Evolutionary conservation across 2,888 invertebrate genomes (phyloP).

Genomic region (Noctua janthe): DNA sequence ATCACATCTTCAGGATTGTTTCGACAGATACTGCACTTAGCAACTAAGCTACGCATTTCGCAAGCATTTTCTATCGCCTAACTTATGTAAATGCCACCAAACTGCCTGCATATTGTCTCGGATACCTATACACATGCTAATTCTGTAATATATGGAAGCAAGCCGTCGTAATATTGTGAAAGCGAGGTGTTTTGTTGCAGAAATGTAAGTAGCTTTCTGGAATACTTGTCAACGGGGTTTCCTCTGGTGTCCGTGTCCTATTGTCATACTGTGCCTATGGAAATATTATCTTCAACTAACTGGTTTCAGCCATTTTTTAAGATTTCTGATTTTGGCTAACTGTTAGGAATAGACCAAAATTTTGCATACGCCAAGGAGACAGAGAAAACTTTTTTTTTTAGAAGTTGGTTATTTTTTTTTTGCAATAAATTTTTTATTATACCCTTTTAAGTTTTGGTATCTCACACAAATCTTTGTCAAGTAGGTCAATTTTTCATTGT

Average conservation of each 20-base stretch:
- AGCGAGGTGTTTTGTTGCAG: slow-evolving; percentile 7
- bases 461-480: no score
- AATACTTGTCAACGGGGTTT: background rate
- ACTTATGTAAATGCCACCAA: slow-evolving; percentile 19
- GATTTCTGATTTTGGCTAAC: background rate
- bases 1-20: background rate
- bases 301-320: background rate
- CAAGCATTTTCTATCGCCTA: slow-evolving; percentile 11
- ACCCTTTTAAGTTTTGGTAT: no score
- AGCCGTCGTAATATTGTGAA: slow-evolving; percentile 26
- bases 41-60: background rate
- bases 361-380: background rate
- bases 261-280: background rate
- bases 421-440: no score
- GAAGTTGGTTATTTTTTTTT: no score
- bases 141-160: slow-evolving; percentile 32
- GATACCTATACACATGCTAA: slow-evolving; percentile 22
- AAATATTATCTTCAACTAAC: background rate
- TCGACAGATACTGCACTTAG: background rate
- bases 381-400: background rate
- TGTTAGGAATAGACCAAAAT: background rate
- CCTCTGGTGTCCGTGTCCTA: no score
- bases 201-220: slow-evolving; percentile 8
- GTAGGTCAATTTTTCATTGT: no score
- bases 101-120: slow-evolving; percentile 15